Conservation (phyloP, 2,888 invertebrate species). For the Salpingus planirostris region DNA sequence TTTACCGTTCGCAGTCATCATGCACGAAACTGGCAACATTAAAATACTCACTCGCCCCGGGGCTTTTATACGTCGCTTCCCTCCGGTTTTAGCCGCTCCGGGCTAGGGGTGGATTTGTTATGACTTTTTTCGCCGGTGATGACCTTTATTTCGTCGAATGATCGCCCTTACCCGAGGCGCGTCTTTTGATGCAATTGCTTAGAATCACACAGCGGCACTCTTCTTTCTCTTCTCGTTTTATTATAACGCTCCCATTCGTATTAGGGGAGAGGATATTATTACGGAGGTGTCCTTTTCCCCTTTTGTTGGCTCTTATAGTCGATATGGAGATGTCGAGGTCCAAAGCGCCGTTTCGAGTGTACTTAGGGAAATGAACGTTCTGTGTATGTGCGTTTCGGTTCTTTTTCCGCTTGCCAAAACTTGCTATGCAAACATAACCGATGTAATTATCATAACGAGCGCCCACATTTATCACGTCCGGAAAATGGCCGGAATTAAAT, state of each 20-base stretch:
- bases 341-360: constrained; percentile 16
- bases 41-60: constrained; percentile 10
- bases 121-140: constrained; percentile 3
- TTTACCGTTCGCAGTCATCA: not conserved
- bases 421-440: constrained; percentile 19
- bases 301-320: constrained; percentile 6
- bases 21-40: constrained; percentile 12
- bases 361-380: constrained; percentile 18
- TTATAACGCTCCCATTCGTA: constrained; percentile 10
- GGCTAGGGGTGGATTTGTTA: constrained; percentile 13
- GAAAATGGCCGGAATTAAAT: constrained; percentile 13
- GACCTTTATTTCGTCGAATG: constrained; percentile 6
- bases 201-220: constrained; percentile 13
- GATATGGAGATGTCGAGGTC: constrained; percentile 19
- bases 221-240: constrained; percentile 5
- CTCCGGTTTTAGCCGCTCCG: constrained; percentile 2
- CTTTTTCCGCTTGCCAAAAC: constrained; percentile 14
- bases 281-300: constrained; percentile 11
- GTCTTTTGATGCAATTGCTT: constrained; percentile 16
- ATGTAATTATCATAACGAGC: constrained; percentile 23
- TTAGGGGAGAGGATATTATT: constrained; percentile 8
- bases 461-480: constrained; percentile 21
- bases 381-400: constrained; percentile 4
- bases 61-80: not conserved
- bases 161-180: constrained; percentile 2